Evolutionary conservation across 2,797 vertebrate genomes (phyloP), one percentile per base, ranked within the genome.

Genomic region (Distichodus sexfasciatus): DNA sequence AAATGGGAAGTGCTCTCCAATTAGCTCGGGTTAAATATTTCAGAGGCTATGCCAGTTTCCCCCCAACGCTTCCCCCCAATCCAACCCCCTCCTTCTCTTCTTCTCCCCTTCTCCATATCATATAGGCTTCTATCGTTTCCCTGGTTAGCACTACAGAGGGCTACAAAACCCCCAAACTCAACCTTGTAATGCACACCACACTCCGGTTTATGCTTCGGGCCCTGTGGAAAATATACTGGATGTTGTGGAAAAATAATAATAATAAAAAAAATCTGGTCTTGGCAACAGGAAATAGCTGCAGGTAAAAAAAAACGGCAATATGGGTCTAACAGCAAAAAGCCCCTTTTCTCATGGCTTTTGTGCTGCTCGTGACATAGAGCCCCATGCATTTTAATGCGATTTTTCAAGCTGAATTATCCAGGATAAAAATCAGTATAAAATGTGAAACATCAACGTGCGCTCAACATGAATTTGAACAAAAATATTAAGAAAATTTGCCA

Each of bases 11-110:
- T 81, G 81, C 81, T 81, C 81, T 83, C 74, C 80, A 84, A 84
- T 84, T 83, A 83, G 77, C 82, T 73, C 31, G 74, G 81, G 83
- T 84, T 84, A 83, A 84, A 84, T 82, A 84, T 84, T 83, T 81
- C 76, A 83, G 77, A 79, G 78, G 47, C 65, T 66, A 70, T 50
- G 70, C 63, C 66, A 60, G 69, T 48, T 40, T 55, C n/a, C n/a
- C n/a, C n/a, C n/a, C n/a, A n/a, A n/a, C n/a, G n/a, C n/a, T n/a
- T n/a, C n/a, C n/a, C n/a, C n/a, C n/a, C n/a, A n/a, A n/a, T n/a
- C n/a, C n/a, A n/a, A n/a, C n/a, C n/a, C n/a, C n/a, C n/a, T n/a
- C n/a, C 69, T 77, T 74, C 43, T 35, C 23, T 29, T 9, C 23
- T 53, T 33, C 58, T 19, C 55, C 53, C 15, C 54, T n/a, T 66